Conservation (phyloP, 2,888 invertebrate genomes). For the Abrostola tripartita region DNA sequence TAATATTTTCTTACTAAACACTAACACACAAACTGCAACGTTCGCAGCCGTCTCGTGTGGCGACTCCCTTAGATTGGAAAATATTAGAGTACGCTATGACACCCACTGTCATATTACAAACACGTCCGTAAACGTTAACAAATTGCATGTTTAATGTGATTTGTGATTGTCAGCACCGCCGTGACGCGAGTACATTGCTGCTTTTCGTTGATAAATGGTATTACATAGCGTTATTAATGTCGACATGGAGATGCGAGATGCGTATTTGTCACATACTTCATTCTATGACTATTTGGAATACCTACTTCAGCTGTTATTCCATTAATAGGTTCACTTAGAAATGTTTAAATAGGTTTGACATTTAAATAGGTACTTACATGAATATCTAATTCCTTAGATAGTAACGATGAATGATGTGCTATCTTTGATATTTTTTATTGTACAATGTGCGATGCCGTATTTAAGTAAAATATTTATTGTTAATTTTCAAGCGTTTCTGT, state of each 20-base stretch:
- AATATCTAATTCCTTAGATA: background rate
- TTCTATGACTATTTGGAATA: conserved; percentile 28
- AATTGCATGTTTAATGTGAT: conserved; percentile 54
- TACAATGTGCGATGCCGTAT: too few species aligned
- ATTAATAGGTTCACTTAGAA: conserved; percentile 4
- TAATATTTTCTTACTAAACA: background rate
- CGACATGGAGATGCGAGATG: conserved; percentile 29
- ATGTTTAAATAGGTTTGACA: conserved; percentile 1
- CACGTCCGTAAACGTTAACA: conserved; percentile 48
- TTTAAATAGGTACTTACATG: conserved; percentile 1
- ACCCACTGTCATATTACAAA: conserved; percentile 43
- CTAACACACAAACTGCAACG: background rate
- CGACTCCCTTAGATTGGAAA: conserved; percentile 37
- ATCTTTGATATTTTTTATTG: too few species aligned
- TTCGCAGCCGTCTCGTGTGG: conserved; percentile 16
- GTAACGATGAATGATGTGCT: too few species aligned
- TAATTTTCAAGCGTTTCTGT: too few species aligned
- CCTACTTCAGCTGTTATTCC: background rate
- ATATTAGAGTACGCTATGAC: conserved; percentile 44
- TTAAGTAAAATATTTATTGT: too few species aligned
- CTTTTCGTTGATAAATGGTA: conserved; percentile 48
- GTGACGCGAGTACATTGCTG: conserved; percentile 43
- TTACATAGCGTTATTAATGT: conserved; percentile 53
- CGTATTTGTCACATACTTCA: conserved; percentile 15
- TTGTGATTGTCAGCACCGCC: conserved; percentile 46